Evolutionary conservation across 2,113 vertebrate genomes (phyloP).

Genomic region (Lepisosteus osseus): DNA sequence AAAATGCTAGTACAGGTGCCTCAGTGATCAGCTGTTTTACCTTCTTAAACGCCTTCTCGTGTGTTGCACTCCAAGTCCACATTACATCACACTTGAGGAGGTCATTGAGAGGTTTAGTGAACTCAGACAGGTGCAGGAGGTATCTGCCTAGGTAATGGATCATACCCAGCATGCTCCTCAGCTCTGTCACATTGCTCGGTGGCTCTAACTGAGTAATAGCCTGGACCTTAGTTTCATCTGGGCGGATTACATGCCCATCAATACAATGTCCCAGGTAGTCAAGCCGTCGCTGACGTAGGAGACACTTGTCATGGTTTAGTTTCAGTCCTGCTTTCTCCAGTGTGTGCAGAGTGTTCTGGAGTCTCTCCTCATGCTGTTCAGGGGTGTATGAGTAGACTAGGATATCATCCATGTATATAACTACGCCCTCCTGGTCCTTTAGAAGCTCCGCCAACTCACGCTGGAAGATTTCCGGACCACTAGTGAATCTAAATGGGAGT

Average conservation of each 20-base stretch:
- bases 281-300: not conserved
- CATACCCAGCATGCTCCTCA: constrained; percentile 12
- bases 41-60: constrained; percentile 14
- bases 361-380: not conserved
- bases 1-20: constrained; percentile 5
- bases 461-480: constrained; percentile 7
- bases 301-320: not conserved
- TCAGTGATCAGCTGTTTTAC: not conserved
- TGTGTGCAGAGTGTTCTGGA: not conserved
- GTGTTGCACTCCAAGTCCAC: not conserved
- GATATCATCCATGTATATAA: constrained; percentile 2
- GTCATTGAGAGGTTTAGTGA: not conserved
- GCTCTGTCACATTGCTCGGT: not conserved
- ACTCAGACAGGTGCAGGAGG: not conserved
- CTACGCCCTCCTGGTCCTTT: not conserved
- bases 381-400: not conserved
- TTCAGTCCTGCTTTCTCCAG: not conserved
- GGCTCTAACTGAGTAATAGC: not conserved
- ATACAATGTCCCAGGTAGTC: not conserved
- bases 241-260: not conserved
- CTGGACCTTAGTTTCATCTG: not conserved
- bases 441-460: not conserved
- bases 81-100: not conserved
- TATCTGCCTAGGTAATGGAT: constrained; percentile 8
- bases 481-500: not conserved